These are phyloP conservation scores for Drosophila orosa DNA, from an alignment of 1,140 invertebrate species.

Conservation along the genomic window DNA sequence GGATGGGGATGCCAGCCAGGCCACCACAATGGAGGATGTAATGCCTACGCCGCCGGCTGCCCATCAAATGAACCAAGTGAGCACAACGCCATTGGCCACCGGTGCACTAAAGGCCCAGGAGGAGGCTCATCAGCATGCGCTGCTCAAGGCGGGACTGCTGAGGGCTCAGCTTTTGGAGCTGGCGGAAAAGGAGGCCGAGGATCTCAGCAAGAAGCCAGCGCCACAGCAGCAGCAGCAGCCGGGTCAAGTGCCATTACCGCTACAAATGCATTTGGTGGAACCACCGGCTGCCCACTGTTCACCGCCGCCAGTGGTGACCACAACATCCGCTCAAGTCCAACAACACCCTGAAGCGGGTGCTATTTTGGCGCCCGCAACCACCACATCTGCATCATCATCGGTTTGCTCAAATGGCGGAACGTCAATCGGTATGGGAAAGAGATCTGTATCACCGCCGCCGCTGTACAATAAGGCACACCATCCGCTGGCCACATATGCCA, in stretches of 20 bases:
- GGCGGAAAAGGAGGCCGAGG: conserved; percentile 74
- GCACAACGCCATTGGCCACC: conserved; percentile 66
- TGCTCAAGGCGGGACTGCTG: conserved; percentile 63
- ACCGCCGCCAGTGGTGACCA: conserved; percentile 63
- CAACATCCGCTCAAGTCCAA: conserved; percentile 52
- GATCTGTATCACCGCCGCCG: conserved; percentile 77
- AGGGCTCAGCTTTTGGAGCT: conserved; percentile 62
- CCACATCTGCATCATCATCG: conserved; percentile 62
- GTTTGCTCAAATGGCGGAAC: conserved; percentile 40
- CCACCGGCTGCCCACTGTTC: conserved; percentile 56
- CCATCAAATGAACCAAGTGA: conserved; percentile 71
- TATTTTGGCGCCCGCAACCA: conserved; percentile 65
- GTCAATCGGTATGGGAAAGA: conserved; percentile 49
- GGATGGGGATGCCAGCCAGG: conserved; percentile 63
- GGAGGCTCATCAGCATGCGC: conserved; percentile 66
- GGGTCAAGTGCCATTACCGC: conserved; percentile 9
- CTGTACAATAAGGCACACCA: conserved; percentile 81
- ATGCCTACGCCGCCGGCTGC: conserved; percentile 76
- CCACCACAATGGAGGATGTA: conserved; percentile 54
- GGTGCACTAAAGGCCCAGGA: conserved; percentile 63
- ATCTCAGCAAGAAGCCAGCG: conserved; percentile 72
- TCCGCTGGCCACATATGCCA: conserved; percentile 62
- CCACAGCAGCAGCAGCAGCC: conserved; percentile 9
- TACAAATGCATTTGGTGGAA: conserved; percentile 36
- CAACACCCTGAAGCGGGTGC: conserved; percentile 41